These are phyloP conservation scores for Rhea americana DNA, from an alignment of 2,113 vertebrate genomes.

Conservation along the genomic window DNA sequence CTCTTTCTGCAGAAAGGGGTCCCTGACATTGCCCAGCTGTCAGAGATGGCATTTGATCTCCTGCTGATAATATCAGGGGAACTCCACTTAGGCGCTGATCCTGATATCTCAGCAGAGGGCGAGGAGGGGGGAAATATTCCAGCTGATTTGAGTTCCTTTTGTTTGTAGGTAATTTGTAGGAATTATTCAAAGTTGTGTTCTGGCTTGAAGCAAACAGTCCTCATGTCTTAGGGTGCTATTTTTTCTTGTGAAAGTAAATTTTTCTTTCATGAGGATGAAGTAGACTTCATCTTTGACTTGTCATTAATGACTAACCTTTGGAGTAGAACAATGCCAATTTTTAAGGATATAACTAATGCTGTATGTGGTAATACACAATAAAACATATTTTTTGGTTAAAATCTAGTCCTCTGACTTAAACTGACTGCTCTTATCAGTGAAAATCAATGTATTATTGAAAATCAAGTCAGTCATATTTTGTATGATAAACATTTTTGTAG, in stretches of 20 bases:
- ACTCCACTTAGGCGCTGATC: not conserved
- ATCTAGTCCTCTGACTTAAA: not conserved
- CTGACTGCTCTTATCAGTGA: not conserved
- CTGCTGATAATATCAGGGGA: not conserved
- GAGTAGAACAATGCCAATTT: not conserved
- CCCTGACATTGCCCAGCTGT: conserved; percentile 39
- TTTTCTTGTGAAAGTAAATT: not conserved
- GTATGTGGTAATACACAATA: not conserved
- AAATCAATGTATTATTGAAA: not conserved
- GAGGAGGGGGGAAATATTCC: not conserved
- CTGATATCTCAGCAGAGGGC: not conserved
- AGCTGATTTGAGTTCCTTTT: not conserved
- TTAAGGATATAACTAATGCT: not conserved
- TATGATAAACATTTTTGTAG: not conserved
- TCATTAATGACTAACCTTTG: not conserved
- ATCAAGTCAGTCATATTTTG: not conserved
- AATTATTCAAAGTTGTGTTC: not conserved
- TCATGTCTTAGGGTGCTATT: not conserved
- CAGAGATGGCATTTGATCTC: conserved; percentile 39
- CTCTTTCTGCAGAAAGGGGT: conserved; percentile 15
- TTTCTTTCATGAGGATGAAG: not conserved
- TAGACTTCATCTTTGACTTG: not conserved
- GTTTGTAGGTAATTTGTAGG: not conserved
- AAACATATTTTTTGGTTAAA: not conserved
- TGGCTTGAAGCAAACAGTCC: not conserved